Evolutionary conservation across 1,140 invertebrate genomes (phyloP), one percentile per base, ranked within the genome.

Genomic region (Drosophila arizonae): DNA sequence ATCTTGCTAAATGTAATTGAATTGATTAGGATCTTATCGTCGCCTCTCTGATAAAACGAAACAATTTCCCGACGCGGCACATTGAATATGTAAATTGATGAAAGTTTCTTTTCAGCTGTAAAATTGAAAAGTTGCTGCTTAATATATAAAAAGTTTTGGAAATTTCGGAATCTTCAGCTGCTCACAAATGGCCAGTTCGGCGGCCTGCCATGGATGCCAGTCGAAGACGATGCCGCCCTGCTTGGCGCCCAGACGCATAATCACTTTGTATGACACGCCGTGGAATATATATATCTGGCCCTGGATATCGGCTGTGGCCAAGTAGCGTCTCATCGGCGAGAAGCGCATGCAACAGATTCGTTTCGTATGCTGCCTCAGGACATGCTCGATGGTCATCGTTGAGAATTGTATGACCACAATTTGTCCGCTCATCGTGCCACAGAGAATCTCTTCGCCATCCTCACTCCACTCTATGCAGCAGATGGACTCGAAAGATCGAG

Each of bases 151-250:
- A 43, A 24, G 8, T 1, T 15, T 33, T 33, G 9, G 6, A 17
- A 17, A 10, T 17, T 5, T 13, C 5, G 1, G 21, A 17, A 21
- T n/a, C 15, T 10, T 2, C 21, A 11, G 0, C 2, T 13, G 65
- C 85, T 81, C 72, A 91, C 90, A 79, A 45, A 91, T 71, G 2
- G 72, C 81, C 43, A 91, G 63, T 30, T 91, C 90, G 9, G 71
- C 76, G 6, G 72, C 75, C 1, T 85, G 85, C 90, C 90, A 91
- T 4, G 90, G 90, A 74, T 91, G 90, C 90, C 90, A 91, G 48
- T 91, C 90, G 10, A 91, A 86, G 11, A 73, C 15, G 13, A 79
- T 63, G n/a, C 36, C 24, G 2, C 51, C 43, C 0, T 67, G 57
- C 24, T 51, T 71, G 64, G 67, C 48, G 11, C 30, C 17, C 17